Evolutionary conservation across 2,113 vertebrate genomes (phyloP).

Genomic region (Oryzias curvinotus): DNA sequence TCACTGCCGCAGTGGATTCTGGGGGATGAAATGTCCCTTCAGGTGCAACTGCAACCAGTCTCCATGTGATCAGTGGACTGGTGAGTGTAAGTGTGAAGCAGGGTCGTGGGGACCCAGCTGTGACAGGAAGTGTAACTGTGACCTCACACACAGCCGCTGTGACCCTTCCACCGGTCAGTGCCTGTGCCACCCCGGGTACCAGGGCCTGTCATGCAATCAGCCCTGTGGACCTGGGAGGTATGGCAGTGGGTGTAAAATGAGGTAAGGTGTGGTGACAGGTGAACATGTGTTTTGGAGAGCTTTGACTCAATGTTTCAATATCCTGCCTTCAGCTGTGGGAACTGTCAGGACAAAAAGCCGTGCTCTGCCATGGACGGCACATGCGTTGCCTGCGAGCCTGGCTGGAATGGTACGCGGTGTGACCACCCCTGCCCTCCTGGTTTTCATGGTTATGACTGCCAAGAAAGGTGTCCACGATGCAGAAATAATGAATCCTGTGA

Average conservation of each 20-base stretch:
- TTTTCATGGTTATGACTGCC: slow-evolving; percentile 82
- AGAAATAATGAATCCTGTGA: slow-evolving; percentile 77
- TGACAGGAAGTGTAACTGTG: slow-evolving; percentile 79
- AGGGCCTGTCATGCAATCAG: slow-evolving; percentile 75
- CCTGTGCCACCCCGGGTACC: slow-evolving; percentile 82
- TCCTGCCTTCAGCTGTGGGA: slow-evolving; percentile 81
- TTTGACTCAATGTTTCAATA: neutral
- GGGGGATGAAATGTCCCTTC: slow-evolving; percentile 83
- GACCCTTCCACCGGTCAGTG: slow-evolving; percentile 73
- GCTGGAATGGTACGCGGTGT: slow-evolving; percentile 89
- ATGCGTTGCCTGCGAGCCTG: slow-evolving; percentile 83
- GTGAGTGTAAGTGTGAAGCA: slow-evolving; percentile 79
- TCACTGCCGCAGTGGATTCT: slow-evolving; percentile 80
- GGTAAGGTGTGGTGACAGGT: slow-evolving; percentile 67
- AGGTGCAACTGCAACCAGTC: slow-evolving; percentile 82
- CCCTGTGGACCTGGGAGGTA: slow-evolving; percentile 78
- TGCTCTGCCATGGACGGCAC: slow-evolving; percentile 83
- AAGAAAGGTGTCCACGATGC: slow-evolving; percentile 82
- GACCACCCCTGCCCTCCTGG: slow-evolving; percentile 78
- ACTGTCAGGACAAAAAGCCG: slow-evolving; percentile 75
- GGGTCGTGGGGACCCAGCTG: slow-evolving; percentile 84
- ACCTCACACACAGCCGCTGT: slow-evolving; percentile 80
- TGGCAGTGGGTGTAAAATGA: slow-evolving; percentile 78
- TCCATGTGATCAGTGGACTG: slow-evolving; percentile 79
- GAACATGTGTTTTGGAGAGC: neutral